Evolutionary conservation across 1,140 invertebrate genomes (phyloP), one percentile per base, ranked within the genome.

Genomic region (Gerris buenoi): DNA sequence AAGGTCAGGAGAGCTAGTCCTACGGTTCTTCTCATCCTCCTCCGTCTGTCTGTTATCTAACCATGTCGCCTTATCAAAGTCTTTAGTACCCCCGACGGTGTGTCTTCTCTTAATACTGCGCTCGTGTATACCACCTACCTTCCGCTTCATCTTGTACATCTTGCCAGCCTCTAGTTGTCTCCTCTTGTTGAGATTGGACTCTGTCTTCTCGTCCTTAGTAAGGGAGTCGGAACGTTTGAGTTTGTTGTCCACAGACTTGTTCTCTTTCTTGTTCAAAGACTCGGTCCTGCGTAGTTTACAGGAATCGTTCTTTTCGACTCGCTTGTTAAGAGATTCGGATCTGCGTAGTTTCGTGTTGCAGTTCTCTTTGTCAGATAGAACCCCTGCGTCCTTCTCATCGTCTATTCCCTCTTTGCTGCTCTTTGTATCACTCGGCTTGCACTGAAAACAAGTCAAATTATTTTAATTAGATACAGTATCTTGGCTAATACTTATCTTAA

Each of bases 31-130:
- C 71, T 80, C 79, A 70, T 82, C 72, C 72, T 79, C 73, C 5
- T 80, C 77, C 65, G 82, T 78, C 28, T 81, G 69, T 66, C 81
- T 78, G 69, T 81, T 83, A 66, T 82, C 82, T 67, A 81, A 72
- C 81, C 80, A 86, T 64, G 77, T 81, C 63, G 86, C 79, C 71
- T 87, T 86, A 72, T 87, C 86, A 27, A 86, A 89, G 75, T 95
- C 91, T 74, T 91, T 89, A 0, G 88, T 90, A 22, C 92, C 91
- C 28, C 91, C 91, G 0, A 95, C 91, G 1, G 92, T 95, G 77
- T 95, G 92, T n/a, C 92, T 80, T 15, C 92, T 80, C 76, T 92
- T 91, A 69, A 92, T 90, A 46, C 86, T 88, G 58, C 87, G 77
- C 74, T 88, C 86, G 10, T 68, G 65, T 0, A 83, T 84, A 83